phyloP scores from a whole-genome alignment of 2,888 invertebrate species.

The Limnephilus rhombicus region DNA sequence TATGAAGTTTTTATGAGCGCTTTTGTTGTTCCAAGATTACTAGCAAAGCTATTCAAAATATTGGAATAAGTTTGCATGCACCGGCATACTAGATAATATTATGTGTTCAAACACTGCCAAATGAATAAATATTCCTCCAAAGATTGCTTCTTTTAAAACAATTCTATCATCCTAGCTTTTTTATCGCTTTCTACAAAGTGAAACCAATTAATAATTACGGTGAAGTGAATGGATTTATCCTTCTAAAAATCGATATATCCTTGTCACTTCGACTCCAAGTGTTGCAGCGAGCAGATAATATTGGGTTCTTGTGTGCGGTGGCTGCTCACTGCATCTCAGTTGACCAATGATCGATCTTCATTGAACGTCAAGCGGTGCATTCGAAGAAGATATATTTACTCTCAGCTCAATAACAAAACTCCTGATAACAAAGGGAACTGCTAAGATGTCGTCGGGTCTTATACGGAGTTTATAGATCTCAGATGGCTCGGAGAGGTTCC shows the following conservation, averaged over 20 bases:
- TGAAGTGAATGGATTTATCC: slow-evolving; percentile 30
- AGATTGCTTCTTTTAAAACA: neutral
- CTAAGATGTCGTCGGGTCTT: neutral
- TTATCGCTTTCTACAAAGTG: neutral
- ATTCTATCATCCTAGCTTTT: neutral
- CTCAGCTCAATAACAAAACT: neutral
- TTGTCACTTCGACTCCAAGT: slow-evolving; percentile 7
- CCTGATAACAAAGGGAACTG: slow-evolving; percentile 5
- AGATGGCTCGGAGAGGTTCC: neutral
- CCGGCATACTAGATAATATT: neutral
- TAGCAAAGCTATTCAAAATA: neutral
- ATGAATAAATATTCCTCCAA: neutral
- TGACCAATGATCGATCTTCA: slow-evolving; percentile 43
- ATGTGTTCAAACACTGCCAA: neutral
- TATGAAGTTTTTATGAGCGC: neutral
- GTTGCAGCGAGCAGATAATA: slow-evolving; percentile 29
- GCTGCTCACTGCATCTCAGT: slow-evolving; percentile 32
- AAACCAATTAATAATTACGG: neutral
- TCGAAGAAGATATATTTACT: slow-evolving; percentile 40
- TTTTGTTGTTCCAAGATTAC: neutral
- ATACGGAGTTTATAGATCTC: slow-evolving; percentile 9
- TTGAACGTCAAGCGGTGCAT: slow-evolving; percentile 14
- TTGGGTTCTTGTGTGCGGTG: slow-evolving; percentile 19
- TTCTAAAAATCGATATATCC: slow-evolving; percentile 26
- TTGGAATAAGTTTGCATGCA: neutral